Conservation (phyloP, 2,888 invertebrate genomes). For the Latheticus oryzae region DNA sequence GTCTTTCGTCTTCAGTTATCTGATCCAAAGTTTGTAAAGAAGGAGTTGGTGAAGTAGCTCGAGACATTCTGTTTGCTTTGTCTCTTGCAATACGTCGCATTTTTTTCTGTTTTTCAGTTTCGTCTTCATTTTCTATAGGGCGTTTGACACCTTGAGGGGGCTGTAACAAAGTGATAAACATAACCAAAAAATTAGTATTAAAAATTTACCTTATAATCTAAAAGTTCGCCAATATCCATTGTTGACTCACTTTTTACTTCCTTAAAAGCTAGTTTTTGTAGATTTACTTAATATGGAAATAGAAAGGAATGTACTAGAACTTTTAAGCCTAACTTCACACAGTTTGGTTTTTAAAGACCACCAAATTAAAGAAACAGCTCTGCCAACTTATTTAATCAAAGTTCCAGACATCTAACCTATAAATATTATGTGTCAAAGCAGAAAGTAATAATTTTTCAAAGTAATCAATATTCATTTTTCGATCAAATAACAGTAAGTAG, state of each 20-base stretch:
- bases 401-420: too few species aligned
- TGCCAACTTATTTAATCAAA: too few species aligned
- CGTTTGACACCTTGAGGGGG: slow-evolving; percentile 87
- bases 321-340: too few species aligned
- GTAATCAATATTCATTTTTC: too few species aligned
- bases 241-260: slow-evolving; percentile 68
- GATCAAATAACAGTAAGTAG: too few species aligned
- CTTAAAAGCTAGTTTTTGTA: too few species aligned
- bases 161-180: slow-evolving; percentile 64
- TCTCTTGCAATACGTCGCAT: slow-evolving; percentile 71
- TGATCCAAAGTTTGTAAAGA: slow-evolving; percentile 68
- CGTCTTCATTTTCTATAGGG: slow-evolving; percentile 73
- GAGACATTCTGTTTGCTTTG: slow-evolving; percentile 67
- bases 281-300: too few species aligned
- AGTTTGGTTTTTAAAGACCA: too few species aligned
- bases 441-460: too few species aligned
- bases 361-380: too few species aligned
- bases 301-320: too few species aligned
- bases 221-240: slow-evolving; percentile 72
- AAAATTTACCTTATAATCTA: slow-evolving; percentile 69
- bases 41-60: slow-evolving; percentile 64
- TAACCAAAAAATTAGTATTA: slow-evolving; percentile 17
- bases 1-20: slow-evolving; percentile 77
- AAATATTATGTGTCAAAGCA: too few species aligned
- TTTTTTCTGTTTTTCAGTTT: slow-evolving; percentile 73